Evolutionary conservation across 1,140 invertebrate genomes (phyloP), one percentile per base, ranked within the genome.

Genomic region (Drosophila cardini): DNA sequence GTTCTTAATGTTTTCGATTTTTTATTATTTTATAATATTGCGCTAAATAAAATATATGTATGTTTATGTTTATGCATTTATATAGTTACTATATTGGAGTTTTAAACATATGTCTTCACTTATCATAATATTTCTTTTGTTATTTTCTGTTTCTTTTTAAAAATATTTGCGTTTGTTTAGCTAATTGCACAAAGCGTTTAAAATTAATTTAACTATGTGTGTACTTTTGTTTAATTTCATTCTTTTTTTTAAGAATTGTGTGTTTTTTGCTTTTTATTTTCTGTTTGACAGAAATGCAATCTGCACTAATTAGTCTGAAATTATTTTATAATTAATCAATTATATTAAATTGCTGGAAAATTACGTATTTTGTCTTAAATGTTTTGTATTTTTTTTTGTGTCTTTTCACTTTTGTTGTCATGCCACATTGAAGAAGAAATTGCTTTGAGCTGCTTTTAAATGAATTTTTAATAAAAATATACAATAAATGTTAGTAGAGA

Each of bases 401-500:
- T 46, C 18, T 32, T 34, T 40, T n/a, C 13, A 9, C 3, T n/a
- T 21, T 65, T 58, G 15, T 45, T 70, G 46, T 61, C 67, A 71
- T 71, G 68, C 68, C 68, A 71, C 58, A 56, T 48, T 38, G 15
- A 55, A 46, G 75, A 58, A 56, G 43, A 34, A 72, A 61, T 42
- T 55, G 75, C 75, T 87, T 87, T 86, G 82, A 89, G 82, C 82
- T 77, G 82, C 76, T 16, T 63, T 57, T 55, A 82, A 78, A 78
- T 72, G 6, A 13, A 10, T 32, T 18, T 50, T 38, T 50, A 61
- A 60, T 74, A 58, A 61, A 87, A 76, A 78, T 86, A 60, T 89
- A 87, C 83, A 87, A 87, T 87, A 89, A 89, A 80, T 89, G 89
- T 87, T 87, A 87, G 83, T 87, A 89, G 43, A 72, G 36, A 63